A percentile compares a stretch with the other conserved stretches of the same genome.
Conservation (phyloP, 2,888 invertebrate genomes). For the Aphodius sticticus region DNA sequence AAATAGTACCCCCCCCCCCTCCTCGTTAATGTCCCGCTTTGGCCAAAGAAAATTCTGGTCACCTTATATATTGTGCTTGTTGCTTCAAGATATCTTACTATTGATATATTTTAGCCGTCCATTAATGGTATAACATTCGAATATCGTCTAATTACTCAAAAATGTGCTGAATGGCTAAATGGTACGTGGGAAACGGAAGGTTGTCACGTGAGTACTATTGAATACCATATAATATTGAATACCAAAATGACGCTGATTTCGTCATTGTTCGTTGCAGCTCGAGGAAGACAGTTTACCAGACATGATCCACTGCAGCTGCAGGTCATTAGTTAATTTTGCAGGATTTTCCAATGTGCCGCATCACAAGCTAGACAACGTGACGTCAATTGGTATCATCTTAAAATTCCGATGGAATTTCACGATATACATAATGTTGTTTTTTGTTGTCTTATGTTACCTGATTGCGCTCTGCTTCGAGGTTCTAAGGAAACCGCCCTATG, state of each 20-base stretch:
- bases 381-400: background rate
- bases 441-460: background rate
- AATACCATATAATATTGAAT: background rate
- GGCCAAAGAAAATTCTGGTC: too few relatives aligned
- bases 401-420: background rate
- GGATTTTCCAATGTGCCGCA: constrained; percentile 5
- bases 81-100: too few relatives aligned
- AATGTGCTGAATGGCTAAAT: background rate
- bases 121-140: background rate
- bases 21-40: too few relatives aligned
- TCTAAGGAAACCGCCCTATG: background rate
- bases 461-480: background rate
- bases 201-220: background rate
- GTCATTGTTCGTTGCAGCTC: background rate
- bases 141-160: background rate
- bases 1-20: too few relatives aligned
- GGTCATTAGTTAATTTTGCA: background rate
- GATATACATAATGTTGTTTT: background rate
- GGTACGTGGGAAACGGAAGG: background rate
- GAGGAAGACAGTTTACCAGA: background rate
- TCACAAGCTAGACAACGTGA: background rate
- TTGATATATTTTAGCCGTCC: background rate
- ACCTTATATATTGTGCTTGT: too few relatives aligned
- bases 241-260: too few relatives aligned
- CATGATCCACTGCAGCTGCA: constrained; percentile 7